Evolutionary conservation across 2,113 vertebrate genomes (phyloP), one percentile per base, ranked within the genome.

Genomic region (Seriola rivoliana): DNA sequence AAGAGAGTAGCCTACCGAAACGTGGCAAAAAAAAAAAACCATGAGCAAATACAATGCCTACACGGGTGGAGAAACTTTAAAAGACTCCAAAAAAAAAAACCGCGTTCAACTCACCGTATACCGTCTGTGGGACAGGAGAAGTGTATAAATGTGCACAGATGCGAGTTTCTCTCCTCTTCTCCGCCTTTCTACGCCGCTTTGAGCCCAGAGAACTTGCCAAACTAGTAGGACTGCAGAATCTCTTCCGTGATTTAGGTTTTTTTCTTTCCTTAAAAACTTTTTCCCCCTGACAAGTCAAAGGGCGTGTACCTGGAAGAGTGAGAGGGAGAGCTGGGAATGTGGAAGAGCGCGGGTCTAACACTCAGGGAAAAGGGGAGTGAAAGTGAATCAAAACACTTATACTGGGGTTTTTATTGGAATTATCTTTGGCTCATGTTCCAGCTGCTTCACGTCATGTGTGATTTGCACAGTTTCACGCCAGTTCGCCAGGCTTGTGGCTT

Each of bases 191-290:
- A 17, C 81, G 83, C 82, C 38, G 90, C 88, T 91, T 84, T 93
- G 84, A 78, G 89, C 46, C 59, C 63, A 89, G 83, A 85, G 88
- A 93, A 94, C 90, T 95, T 93, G 94, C 93, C 93, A 94, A 94
- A 95, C 95, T 93, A 85, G 94, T 93, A 94, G 80, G 81, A 87
- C 93, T 89, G 85, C 86, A 90, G 84, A 95, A 85, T 84, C 93
- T 95, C 95, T 96, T 96, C 95, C 95, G 95, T 94, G 94, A 95
- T 95, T 95, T 93, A 71, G 75, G 50, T 91, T 88, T 91, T 85
- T 78, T 81, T 86, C 69, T 73, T 87, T 69, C 87, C 86, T 87
- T 89, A 84, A 89, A 89, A 94, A 90, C 74, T 90, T 92, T 92
- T 85, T 83, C 76, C 80, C 92, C 91, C 85, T 93, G 89, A 94